These are phyloP conservation scores for Orthosia gothica DNA, from an alignment of 2,888 invertebrate species.

Conservation along the genomic window DNA sequence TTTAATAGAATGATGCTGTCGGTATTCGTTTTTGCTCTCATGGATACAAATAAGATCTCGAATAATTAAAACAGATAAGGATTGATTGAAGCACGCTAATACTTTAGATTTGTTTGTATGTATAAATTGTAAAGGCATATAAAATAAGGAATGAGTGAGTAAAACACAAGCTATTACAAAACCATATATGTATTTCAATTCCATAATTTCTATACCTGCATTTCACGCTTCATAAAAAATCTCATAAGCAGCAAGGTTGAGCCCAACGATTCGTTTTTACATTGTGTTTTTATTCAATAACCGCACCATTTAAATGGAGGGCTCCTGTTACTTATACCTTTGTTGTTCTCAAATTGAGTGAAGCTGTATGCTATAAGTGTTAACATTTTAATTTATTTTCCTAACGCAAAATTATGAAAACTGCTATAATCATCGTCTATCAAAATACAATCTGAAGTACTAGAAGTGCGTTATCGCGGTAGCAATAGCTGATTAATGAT, in stretches of 20 bases:
- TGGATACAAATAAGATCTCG: constrained; percentile 13
- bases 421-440: background rate
- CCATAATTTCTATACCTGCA: constrained; percentile 80
- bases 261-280: constrained; percentile 75
- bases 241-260: constrained; percentile 80
- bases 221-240: constrained; percentile 85
- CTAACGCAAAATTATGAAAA: constrained; percentile 24
- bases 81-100: background rate
- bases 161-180: constrained; percentile 64
- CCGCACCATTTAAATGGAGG: constrained; percentile 78
- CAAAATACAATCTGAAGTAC: constrained; percentile 2
- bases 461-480: constrained; percentile 8
- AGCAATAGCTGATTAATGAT: constrained; percentile 2
- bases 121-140: constrained; percentile 32
- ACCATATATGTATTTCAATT: constrained; percentile 65
- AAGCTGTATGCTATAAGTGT: constrained; percentile 60
- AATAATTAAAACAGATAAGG: background rate
- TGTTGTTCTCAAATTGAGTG: constrained; percentile 85
- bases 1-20: constrained; percentile 30
- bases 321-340: constrained; percentile 82
- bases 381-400: constrained; percentile 50
- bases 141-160: constrained; percentile 47
- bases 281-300: constrained; percentile 86
- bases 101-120: constrained; percentile 21
- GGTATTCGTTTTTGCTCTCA: constrained; percentile 7